These are phyloP conservation scores for Gavia stellata DNA, from an alignment of 2,113 vertebrate genomes.

Conservation along the genomic window DNA sequence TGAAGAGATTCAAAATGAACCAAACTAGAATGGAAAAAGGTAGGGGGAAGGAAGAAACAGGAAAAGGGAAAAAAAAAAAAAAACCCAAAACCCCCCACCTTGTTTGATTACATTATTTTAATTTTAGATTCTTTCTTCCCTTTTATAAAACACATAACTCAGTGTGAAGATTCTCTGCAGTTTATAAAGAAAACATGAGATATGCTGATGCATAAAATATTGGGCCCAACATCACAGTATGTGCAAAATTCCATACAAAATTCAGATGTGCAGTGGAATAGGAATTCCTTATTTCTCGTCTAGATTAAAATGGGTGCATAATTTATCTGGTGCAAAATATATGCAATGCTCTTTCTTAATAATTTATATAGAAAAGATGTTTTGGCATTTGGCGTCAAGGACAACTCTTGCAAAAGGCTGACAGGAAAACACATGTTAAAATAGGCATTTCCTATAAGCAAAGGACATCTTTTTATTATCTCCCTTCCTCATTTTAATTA, in stretches of 20 bases:
- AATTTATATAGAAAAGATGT: slow-evolving; percentile 42
- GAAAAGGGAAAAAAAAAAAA: background rate
- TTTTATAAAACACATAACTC: slow-evolving; percentile 25
- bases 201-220: slow-evolving; percentile 63
- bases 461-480: background rate
- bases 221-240: slow-evolving; percentile 28
- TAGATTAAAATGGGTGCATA: slow-evolving; percentile 59
- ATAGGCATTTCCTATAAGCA: background rate
- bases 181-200: slow-evolving; percentile 68
- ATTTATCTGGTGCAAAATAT: slow-evolving; percentile 52
- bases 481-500: background rate
- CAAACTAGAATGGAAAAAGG: background rate
- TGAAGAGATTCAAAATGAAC: background rate
- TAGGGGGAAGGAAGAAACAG: background rate
- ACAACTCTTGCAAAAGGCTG: background rate
- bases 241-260: slow-evolving; percentile 56
- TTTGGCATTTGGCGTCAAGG: slow-evolving; percentile 28
- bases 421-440: background rate
- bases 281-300: slow-evolving; percentile 3
- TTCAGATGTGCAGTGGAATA: slow-evolving; percentile 29
- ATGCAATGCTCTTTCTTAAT: slow-evolving; percentile 45
- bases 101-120: slow-evolving; percentile 1
- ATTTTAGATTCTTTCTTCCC: background rate
- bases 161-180: slow-evolving; percentile 23
- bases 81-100: rapidly evolving